Evolutionary conservation across 1,140 invertebrate genomes (phyloP).

Genomic region (Zophobas atratus): DNA sequence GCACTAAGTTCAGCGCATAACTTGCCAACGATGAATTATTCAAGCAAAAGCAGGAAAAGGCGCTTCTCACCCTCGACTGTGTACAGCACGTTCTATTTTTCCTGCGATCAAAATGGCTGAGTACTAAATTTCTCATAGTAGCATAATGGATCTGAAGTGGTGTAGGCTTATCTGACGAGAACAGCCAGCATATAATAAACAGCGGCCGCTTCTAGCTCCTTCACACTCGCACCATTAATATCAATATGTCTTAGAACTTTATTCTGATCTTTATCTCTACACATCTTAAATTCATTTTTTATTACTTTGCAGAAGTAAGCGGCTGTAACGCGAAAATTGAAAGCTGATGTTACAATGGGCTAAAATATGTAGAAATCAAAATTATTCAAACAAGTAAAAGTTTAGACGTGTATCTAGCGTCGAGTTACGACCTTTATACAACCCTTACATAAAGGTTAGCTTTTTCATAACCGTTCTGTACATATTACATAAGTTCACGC

Average conservation of each 20-base stretch:
- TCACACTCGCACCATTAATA: constrained; percentile 49
- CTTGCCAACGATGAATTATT: constrained; percentile 52
- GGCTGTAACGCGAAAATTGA: too few relatives aligned
- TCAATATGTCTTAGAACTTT: constrained; percentile 49
- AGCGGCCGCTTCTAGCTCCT: constrained; percentile 41
- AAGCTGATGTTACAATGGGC: too few relatives aligned
- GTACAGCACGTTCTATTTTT: constrained; percentile 52
- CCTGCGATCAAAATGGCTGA: constrained; percentile 49
- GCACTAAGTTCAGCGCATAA: constrained; percentile 46
- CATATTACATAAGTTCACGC: constrained; percentile 45
- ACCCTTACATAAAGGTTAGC: neutral
- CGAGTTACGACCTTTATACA: neutral
- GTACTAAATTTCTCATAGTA: constrained; percentile 54
- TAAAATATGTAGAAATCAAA: too few relatives aligned
- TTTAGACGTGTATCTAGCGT: too few relatives aligned
- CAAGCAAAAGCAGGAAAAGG: constrained; percentile 40
- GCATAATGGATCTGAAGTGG: constrained; percentile 53
- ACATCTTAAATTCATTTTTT: neutral
- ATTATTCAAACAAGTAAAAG: too few relatives aligned
- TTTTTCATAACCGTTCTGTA: constrained; percentile 28
- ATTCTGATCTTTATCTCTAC: constrained; percentile 19
- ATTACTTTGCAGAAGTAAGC: too few relatives aligned
- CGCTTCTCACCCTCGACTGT: constrained; percentile 44
- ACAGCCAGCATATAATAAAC: constrained; percentile 51
- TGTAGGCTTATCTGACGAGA: constrained; percentile 54